Evolutionary conservation across 2,113 vertebrate species (phyloP), one percentile per base, ranked within the genome.

Genomic region (Clinocottus analis): DNA sequence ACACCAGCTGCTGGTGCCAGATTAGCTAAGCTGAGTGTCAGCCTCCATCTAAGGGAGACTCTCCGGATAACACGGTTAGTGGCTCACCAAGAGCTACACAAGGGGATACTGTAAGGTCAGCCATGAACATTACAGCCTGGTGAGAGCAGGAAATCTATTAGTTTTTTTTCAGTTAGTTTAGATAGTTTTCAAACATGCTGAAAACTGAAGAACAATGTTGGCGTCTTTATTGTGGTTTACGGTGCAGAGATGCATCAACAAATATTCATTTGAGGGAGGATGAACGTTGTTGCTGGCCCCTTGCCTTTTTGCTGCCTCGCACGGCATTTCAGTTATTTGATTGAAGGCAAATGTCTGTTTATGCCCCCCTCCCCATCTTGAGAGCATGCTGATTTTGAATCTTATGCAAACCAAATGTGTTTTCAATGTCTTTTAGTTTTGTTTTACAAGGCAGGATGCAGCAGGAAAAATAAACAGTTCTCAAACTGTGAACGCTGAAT

Each of bases 1-100:
- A 55, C 85, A 78, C 79, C 87, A 90, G 88, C 88, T 90, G 88
- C 79, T 68, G 72, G 63, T 79, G 80, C 78, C 77, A 86, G 82
- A 87, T 87, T 85, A 83, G 61, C 75, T 72, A 83, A 85, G 67
- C 27, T 64, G 66, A 82, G 85, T 70, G 72, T 75, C 85, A 80
- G 75, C 65, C 71, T 81, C 74, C 70, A 49, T 83, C 81, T 79
- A 51, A 86, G 47, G 76, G 72, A 69, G 64, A 74, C 45, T 79
- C 60, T 51, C 66, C 31, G 37, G 68, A 73, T 79, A 85, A 74
- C 53, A 67, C 21, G 19, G 55, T 84, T 75, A 72, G 64, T 6
- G 56, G 53, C 41, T 83, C n/a, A 53, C 53, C 37, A 29, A 29
- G 37, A 61, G 56, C 55, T 9, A 39, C 62, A 77, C 21, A 23